Evolutionary conservation across 2,797 vertebrate genomes (phyloP), one percentile per base, ranked within the genome.

Genomic region (Hybognathus amarus): DNA sequence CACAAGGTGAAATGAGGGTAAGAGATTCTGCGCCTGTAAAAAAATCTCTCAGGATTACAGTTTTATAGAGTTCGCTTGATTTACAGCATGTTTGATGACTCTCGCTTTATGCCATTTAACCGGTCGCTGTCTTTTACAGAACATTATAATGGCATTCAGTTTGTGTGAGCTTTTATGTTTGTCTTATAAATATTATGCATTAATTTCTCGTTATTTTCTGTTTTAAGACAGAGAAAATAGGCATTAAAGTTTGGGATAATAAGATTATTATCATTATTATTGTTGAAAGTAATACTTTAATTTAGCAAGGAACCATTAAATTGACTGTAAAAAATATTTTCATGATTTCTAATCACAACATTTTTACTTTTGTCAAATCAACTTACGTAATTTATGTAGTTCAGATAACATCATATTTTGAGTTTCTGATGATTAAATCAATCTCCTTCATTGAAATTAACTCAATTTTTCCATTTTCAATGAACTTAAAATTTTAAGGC

Each of bases 11-110:
- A 61, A 42, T 61, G 20, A 80, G 38, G 54, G 11, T 20, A 40
- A 54, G 33, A 70, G 67, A 9, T 38, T 66, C 27, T 75, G 27
- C 20, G 22, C 22, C 50, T 68, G 61, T 40, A 42, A 64, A 80
- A 80, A 24, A 59, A 56, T 80, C 66, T 70, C n/a, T 40, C 67
- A 45, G 22, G 15, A 40, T 75, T 74, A 47, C 27, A 82, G 59
- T 82, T 15, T 82, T 38, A 42, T 75, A 50, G 59, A 66, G 4
- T 22, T 40, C 0, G 3, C n/a, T 75, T 75, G 71, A 75, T 75
- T 54, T 78, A 66, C 24, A 22, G 33, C 22, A 1, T 20, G 42
- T 68, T 79, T 68, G 8, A 52, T 54, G 6, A 10, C 0, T 67
- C 27, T 68, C 42, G 33, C 17, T 45, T 66, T 47, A 7, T 10